Evolutionary conservation across 1,140 invertebrate species (phyloP), one percentile per base, ranked within the genome.

Genomic region (Trigoniulus corallinus): DNA sequence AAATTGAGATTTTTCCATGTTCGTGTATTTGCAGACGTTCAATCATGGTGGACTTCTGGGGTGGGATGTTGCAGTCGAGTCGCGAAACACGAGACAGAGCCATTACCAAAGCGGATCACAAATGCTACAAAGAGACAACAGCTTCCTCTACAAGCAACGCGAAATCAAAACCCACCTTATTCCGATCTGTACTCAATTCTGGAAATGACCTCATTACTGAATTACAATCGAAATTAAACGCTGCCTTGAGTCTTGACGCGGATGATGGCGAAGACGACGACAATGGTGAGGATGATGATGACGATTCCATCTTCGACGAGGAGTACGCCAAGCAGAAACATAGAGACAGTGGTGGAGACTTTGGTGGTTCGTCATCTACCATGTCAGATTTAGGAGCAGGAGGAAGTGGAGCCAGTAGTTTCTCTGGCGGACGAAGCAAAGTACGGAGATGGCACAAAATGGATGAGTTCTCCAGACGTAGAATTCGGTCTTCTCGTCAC

Each of bases 31-130:
- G n/a, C n/a, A n/a, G n/a, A n/a, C n/a, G 29, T 34, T 7, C 29
- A 37, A 48, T 27, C 15, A 51, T 51, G 50, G 50, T 51, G 7
- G 50, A 51, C 46, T 51, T 51, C 23, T 21, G 47, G 12, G 50
- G 24, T 20, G 24, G 42, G 3, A 34, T 51, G 21, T 15, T 26
- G 21, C 26, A 47, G 46, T 3, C 24, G 3, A 22, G 49, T n/a
- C n/a, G n/a, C n/a, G n/a, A 48, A 48, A 48, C 20, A 3, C 27
- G 10, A 37, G 47, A n/a, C n/a, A n/a, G n/a, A n/a, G n/a, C n/a
- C n/a, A n/a, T n/a, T n/a, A n/a, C n/a, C n/a, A n/a, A n/a, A n/a
- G n/a, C n/a, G n/a, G n/a, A n/a, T n/a, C n/a, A n/a, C n/a, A n/a
- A n/a, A n/a, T n/a, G n/a, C n/a, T n/a, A n/a, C n/a, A n/a, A n/a